phyloP scores from a whole-genome alignment of 2,888 invertebrate genomes.

The Nematopogon swammerdamellus region DNA sequence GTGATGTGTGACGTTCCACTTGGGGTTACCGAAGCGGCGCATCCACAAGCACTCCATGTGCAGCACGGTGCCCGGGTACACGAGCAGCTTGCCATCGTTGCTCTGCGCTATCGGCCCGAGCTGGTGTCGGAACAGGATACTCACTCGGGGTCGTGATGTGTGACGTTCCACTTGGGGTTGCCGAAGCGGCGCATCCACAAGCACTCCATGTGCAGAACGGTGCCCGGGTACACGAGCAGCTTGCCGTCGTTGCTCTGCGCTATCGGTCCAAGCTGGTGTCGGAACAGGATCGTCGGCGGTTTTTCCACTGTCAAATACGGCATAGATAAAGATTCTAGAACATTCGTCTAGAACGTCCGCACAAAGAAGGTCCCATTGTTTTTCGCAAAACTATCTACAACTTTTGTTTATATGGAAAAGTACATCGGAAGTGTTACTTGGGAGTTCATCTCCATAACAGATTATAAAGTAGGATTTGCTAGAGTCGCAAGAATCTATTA shows the following conservation, averaged over 20 bases:
- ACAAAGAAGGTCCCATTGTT: too few species aligned
- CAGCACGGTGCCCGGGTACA: conserved; percentile 80
- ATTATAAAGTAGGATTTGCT: too few species aligned
- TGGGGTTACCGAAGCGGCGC: conserved; percentile 79
- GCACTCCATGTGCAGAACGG: conserved; percentile 84
- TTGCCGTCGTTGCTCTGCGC: conserved; percentile 85
- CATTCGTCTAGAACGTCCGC: too few species aligned
- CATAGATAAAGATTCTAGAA: too few species aligned
- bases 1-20: conserved; percentile 74
- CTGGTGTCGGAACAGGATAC: conserved; percentile 73
- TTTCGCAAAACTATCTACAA: too few species aligned
- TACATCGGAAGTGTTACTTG: too few species aligned
- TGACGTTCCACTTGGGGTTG: conserved; percentile 80
- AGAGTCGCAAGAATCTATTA: too few species aligned
- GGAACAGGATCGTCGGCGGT: conserved; percentile 79
- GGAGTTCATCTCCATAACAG: too few species aligned
- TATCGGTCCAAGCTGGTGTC: conserved; percentile 79
- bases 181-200: conserved; percentile 85
- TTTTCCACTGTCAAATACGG: conserved; percentile 88
- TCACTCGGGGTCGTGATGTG: conserved; percentile 58
- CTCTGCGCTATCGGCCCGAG: conserved; percentile 84
- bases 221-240: conserved; percentile 81
- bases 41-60: conserved; percentile 91
- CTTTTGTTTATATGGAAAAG: too few species aligned
- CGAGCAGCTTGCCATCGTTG: conserved; percentile 79